These are phyloP conservation scores for Tortrix viridana DNA, from an alignment of 2,888 invertebrate species.

Conservation along the genomic window DNA sequence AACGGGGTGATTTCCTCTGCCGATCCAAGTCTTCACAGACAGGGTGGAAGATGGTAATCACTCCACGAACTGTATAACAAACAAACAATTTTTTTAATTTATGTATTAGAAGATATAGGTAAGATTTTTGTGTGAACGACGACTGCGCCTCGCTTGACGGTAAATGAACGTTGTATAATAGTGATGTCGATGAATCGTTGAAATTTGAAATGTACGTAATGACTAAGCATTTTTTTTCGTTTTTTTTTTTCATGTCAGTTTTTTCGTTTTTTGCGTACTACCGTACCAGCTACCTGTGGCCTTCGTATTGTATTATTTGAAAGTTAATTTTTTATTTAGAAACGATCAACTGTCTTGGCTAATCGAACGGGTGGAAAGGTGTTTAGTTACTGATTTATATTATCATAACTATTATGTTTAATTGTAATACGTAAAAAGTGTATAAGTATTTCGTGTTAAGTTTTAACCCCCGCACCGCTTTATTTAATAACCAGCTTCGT, in stretches of 20 bases:
- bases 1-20: too few relatives aligned
- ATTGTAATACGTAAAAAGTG: not conserved
- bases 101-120: too few relatives aligned
- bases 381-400: not conserved
- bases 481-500: too few relatives aligned
- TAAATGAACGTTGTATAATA: not conserved
- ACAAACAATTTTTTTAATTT: too few relatives aligned
- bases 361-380: not conserved
- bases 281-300: conserved; percentile 15
- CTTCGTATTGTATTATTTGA: conserved; percentile 17
- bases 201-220: conserved; percentile 19
- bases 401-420: not conserved
- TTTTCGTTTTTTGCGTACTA: conserved; percentile 7
- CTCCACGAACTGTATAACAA: too few relatives aligned
- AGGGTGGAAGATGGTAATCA: too few relatives aligned
- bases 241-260: too few relatives aligned
- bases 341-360: not conserved
- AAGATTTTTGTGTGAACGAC: too few relatives aligned
- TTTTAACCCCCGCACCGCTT: too few relatives aligned
- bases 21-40: too few relatives aligned
- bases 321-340: conserved; percentile 9
- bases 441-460: too few relatives aligned
- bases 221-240: not conserved
- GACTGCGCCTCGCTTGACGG: too few relatives aligned
- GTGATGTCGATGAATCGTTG: conserved; percentile 19